phyloP scores from a whole-genome alignment of 2,797 vertebrate genomes.

The Sebastes minor region DNA sequence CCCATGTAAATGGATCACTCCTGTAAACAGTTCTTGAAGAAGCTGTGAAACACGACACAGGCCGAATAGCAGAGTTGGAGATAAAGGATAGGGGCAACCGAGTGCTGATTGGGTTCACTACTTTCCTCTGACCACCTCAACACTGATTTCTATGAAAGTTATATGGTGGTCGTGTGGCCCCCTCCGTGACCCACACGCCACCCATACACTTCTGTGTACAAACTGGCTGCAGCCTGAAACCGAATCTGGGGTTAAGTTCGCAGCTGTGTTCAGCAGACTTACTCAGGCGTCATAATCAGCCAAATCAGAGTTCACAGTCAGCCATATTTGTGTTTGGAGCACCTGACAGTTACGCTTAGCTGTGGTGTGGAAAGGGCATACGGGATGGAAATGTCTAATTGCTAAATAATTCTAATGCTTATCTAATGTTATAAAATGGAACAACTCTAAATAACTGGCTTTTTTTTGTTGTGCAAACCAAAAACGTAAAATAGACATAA shows the following conservation, averaged over 20 bases:
- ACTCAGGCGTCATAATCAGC: constrained; percentile 58
- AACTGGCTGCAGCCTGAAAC: constrained; percentile 55
- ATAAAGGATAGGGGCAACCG: constrained; percentile 77
- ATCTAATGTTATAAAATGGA: constrained; percentile 17
- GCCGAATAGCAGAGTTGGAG: constrained; percentile 80
- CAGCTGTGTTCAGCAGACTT: constrained; percentile 61
- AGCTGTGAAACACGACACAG: constrained; percentile 82
- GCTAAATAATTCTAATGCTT: constrained; percentile 27
- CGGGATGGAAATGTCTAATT: constrained; percentile 37
- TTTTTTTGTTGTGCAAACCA: neutral
- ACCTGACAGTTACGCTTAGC: constrained; percentile 38
- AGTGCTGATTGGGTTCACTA: constrained; percentile 68
- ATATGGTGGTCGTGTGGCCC: constrained; percentile 31
- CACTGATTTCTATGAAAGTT: constrained; percentile 68
- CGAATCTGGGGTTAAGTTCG: constrained; percentile 38
- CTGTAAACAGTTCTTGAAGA: constrained; percentile 82
- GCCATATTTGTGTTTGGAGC: constrained; percentile 50
- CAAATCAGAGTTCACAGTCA: constrained; percentile 53
- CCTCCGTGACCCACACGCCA: constrained; percentile 19
- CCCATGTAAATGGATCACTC: constrained; percentile 82
- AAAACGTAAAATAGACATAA: neutral
- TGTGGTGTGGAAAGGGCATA: constrained; percentile 11
- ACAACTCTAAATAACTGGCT: neutral
- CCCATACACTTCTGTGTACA: constrained; percentile 46
- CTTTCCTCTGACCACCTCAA: constrained; percentile 57